These are phyloP conservation scores for Myripristis jacobus DNA, from an alignment of 2,797 vertebrate species.

Conservation along the genomic window DNA sequence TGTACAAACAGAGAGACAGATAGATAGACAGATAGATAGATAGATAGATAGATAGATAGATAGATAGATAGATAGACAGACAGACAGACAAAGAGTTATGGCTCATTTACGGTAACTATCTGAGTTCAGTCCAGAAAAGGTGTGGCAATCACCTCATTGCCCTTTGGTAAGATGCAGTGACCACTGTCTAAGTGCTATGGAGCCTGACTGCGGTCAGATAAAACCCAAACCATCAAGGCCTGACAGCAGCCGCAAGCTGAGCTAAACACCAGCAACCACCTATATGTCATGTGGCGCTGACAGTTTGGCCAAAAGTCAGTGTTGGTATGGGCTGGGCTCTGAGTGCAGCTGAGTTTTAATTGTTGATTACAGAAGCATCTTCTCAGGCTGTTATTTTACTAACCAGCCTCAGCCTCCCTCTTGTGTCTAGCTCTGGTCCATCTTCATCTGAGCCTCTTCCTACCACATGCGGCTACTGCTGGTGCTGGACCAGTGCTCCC, in stretches of 20 bases:
- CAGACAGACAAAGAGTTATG: no score
- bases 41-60: not conserved
- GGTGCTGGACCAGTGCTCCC: no score
- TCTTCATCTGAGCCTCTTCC: constrained; percentile 14
- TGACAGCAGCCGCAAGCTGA: not conserved
- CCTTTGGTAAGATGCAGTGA: not conserved
- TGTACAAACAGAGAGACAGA: not conserved
- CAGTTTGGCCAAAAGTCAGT: constrained; percentile 4
- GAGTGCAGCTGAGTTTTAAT: not conserved
- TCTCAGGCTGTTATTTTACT: constrained; percentile 35
- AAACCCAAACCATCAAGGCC: constrained; percentile 14
- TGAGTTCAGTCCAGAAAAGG: constrained; percentile 47
- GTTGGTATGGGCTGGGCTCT: not conserved
- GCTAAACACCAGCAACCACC: not conserved
- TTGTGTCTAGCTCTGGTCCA: constrained; percentile 24
- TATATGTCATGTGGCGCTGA: not conserved
- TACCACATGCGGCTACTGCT: constrained; percentile 4
- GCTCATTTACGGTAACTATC: no score
- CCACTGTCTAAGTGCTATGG: constrained; percentile 6
- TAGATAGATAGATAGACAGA: not conserved
- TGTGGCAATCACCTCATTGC: constrained; percentile 34
- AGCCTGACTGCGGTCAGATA: constrained; percentile 24
- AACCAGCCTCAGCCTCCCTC: constrained; percentile 30
- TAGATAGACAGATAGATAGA: not conserved
- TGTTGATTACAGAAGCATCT: constrained; percentile 4